Conservation (phyloP, 2,113 vertebrate genomes). For the Malurus melanocephalus region DNA sequence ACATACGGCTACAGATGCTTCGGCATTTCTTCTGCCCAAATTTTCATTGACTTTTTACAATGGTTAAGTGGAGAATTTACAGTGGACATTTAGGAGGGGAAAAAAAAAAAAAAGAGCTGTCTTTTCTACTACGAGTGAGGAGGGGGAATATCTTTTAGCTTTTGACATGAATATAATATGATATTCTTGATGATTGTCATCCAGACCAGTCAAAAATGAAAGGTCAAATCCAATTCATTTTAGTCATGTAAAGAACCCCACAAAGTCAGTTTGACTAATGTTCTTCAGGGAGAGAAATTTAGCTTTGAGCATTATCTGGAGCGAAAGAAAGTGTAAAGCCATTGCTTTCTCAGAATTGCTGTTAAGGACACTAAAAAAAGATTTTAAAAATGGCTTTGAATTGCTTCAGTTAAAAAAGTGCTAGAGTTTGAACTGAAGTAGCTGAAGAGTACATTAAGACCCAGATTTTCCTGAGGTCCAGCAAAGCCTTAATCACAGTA, state of each 20-base stretch:
- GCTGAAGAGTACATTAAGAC: conserved; percentile 32
- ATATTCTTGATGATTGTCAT: conserved; percentile 47
- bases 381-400: conserved; percentile 47
- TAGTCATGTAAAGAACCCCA: conserved; percentile 18
- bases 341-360: conserved; percentile 38
- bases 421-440: not conserved
- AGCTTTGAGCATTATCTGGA: conserved; percentile 38
- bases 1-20: rapidly evolving
- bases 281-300: conserved; percentile 40
- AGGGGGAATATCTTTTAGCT: not conserved
- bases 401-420: conserved; percentile 15
- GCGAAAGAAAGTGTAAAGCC: conserved; percentile 29
- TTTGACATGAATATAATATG: conserved; percentile 49
- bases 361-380: conserved; percentile 24
- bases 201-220: conserved; percentile 55
- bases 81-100: rapidly evolving
- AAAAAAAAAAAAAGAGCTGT: not conserved
- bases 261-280: conserved; percentile 46
- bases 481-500: not conserved
- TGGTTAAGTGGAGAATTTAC: conserved; percentile 8
- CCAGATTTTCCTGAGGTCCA: conserved; percentile 8
- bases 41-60: not conserved
- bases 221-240: conserved; percentile 51
- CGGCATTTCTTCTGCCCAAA: not conserved
- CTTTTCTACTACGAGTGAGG: not conserved